Evolutionary conservation across 2,888 invertebrate genomes (phyloP), one percentile per base, ranked within the genome.

Genomic region (Ophion slaviceki): DNA sequence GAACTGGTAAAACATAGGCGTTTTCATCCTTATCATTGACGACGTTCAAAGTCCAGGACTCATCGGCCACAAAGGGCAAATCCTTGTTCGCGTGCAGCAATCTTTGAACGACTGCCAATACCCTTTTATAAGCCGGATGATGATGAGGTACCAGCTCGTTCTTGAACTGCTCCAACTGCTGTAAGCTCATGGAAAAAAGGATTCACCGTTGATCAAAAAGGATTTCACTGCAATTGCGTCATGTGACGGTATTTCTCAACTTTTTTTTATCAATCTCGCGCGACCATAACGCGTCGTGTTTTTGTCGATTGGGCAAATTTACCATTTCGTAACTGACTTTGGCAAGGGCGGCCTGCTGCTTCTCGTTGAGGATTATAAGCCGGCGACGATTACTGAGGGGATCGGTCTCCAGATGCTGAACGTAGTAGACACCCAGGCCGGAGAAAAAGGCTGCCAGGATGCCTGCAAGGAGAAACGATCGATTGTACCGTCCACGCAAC

Each of bases 1-100:
- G 11, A 85, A 92, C 92, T 20, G 95, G 95, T 78, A 96, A 90
- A 66, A 95, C 95, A 91, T 95, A 95, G 0, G 95, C 95, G 92
- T 96, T 96, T 80, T 92, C 92, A 3, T 91, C 86, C 4, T 90
- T 87, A n/a, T 92, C 91, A 88, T 94, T 91, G 20, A 95, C 92
- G 45, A 96, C 94, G 66, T 94, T 93, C 5, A 96, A 91, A 7
- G 92, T 93, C 95, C 95, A 96, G 5, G 94, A 88, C 75, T 94
- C 93, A 14, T 93, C 88, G 40, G 92, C 89, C 62, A 95, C 92
- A 79, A 93, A 92, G 17, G 92, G 92, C 8, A 95, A 87, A 86
- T 95, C 95, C 80, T 91, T 91, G 90, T 96, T 96, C 4, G 94
- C 92, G 28, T 90, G 84, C 2, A 95, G 86, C 61, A 96, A 89